phyloP scores from a whole-genome alignment of 2,113 vertebrate species.

The Sceloporus tristichus region DNA sequence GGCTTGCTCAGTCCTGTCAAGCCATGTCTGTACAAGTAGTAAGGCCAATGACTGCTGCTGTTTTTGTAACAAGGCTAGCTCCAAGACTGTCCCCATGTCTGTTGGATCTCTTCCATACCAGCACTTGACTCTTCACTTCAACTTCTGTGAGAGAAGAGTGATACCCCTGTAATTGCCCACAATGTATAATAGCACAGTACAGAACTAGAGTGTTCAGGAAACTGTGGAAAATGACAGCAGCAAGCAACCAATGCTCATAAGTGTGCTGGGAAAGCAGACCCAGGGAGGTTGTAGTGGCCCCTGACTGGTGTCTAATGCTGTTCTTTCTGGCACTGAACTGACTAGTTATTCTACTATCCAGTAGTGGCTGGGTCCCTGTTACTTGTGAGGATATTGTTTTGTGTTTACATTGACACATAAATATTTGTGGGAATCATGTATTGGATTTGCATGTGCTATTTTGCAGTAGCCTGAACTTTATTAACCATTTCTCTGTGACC shows the following conservation, averaged over 20 bases:
- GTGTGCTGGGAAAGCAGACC: neutral
- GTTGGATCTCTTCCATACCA: neutral
- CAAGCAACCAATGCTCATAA: neutral
- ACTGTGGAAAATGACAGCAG: no score
- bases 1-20: no score
- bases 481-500: neutral
- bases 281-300: neutral
- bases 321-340: neutral
- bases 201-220: no score
- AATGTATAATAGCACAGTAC: no score
- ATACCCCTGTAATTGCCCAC: no score
- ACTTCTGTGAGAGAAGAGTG: no score
- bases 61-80: neutral
- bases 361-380: neutral
- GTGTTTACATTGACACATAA: neutral
- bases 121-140: no score
- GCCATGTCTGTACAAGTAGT: no score
- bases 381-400: no score
- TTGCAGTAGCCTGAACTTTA: neutral
- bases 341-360: neutral
- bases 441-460: neutral
- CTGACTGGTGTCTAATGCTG: neutral
- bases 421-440: neutral
- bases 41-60: neutral
- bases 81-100: neutral